Evolutionary conservation across 2,797 vertebrate genomes (phyloP).

Genomic region (Sebastiscus tertius): DNA sequence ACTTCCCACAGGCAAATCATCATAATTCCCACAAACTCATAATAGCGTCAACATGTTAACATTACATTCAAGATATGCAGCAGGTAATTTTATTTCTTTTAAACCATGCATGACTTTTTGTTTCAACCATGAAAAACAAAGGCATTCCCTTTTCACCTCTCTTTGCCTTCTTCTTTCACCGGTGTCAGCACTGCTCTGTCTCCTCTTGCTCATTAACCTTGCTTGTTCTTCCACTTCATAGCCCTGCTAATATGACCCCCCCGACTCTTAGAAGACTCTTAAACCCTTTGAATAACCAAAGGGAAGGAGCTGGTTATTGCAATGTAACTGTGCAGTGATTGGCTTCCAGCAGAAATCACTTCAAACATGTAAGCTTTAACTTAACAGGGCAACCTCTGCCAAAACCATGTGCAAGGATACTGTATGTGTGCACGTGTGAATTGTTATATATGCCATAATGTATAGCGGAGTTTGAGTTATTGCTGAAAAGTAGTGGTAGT

Average conservation of each 20-base stretch:
- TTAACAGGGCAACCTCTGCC: background rate
- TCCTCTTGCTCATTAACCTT: conserved; percentile 85
- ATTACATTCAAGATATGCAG: background rate
- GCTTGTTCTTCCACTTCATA: conserved; percentile 86
- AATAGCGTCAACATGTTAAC: conserved; percentile 8
- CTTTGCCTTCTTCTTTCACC: conserved; percentile 69
- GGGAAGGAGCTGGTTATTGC: conserved; percentile 29
- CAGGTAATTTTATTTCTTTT: background rate
- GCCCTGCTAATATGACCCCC: conserved; percentile 76
- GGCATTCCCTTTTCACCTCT: conserved; percentile 55
- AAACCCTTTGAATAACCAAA: conserved; percentile 66
- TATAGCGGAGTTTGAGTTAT: background rate
- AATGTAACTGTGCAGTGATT: conserved; percentile 19
- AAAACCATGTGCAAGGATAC: background rate
- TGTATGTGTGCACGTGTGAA: background rate
- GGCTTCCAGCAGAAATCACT: conserved; percentile 24
- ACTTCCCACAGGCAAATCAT: conserved; percentile 45
- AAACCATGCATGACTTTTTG: conserved; percentile 34
- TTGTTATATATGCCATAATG: background rate
- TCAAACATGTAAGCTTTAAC: conserved; percentile 1
- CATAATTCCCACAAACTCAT: conserved; percentile 19
- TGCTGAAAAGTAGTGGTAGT: background rate
- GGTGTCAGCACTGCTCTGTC: conserved; percentile 81
- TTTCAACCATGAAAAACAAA: conserved; percentile 67
- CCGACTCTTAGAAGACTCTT: conserved; percentile 60